Conservation (phyloP, 37 sponge, comb jelly and placozoan genomes). For the Aplysina aerophoba region DNA sequence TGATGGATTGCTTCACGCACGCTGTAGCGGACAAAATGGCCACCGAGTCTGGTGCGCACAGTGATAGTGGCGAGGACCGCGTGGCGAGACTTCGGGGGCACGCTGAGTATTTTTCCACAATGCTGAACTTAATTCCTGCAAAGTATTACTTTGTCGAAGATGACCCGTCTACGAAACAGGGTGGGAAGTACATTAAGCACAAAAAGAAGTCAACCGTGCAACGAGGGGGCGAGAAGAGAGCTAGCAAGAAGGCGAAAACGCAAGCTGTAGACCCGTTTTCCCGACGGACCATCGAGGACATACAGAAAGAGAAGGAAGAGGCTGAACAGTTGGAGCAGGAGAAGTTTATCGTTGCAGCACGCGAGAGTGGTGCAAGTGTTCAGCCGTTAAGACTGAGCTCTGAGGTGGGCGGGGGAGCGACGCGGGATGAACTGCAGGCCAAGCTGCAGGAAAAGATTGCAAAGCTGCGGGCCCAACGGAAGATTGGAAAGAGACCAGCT, state of each 20-base stretch:
- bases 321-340: constrained; percentile 24
- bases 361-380: neutral
- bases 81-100: constrained; percentile 37
- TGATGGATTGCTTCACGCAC: neutral
- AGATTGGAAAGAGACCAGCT: no score
- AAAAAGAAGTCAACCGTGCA: constrained; percentile 44
- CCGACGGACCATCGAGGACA: constrained; percentile 38
- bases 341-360: neutral
- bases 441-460: constrained; percentile 52
- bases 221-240: constrained; percentile 55
- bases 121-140: constrained; percentile 72
- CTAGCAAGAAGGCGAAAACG: constrained; percentile 67
- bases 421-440: constrained; percentile 48
- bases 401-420: constrained; percentile 50
- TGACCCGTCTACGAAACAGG: constrained; percentile 4
- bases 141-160: constrained; percentile 46
- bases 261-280: constrained; percentile 58
- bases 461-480: neutral
- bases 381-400: constrained; percentile 34
- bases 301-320: constrained; percentile 44
- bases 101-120: constrained; percentile 61
- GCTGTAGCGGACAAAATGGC: neutral
- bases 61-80: neutral
- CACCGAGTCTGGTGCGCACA: neutral
- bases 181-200: constrained; percentile 53